These are phyloP conservation scores for Charadrius vociferus DNA, from an alignment of 2,113 vertebrate species.

Conservation along the genomic window DNA sequence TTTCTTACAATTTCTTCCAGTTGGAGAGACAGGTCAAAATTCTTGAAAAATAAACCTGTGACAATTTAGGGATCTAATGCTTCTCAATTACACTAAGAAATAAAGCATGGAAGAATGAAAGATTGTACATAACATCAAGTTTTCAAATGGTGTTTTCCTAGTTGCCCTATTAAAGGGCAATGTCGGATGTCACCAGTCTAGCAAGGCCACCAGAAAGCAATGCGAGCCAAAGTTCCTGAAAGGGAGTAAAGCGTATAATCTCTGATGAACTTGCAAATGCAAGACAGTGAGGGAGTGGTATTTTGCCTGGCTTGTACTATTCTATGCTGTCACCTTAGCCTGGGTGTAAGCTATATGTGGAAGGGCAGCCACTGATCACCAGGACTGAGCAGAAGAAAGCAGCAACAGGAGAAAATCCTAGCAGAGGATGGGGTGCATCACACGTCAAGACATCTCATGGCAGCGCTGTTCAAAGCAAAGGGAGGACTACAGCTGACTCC, in stretches of 20 bases:
- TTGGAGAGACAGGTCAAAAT: background rate
- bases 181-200: background rate
- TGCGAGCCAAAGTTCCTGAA: background rate
- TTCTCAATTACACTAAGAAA: background rate
- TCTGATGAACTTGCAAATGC: background rate
- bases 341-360: background rate
- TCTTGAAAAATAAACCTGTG: background rate
- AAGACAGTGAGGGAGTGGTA: background rate
- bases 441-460: background rate
- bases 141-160: background rate
- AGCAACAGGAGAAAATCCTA: background rate
- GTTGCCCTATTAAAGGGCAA: background rate
- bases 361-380: background rate
- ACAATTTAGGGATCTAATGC: background rate
- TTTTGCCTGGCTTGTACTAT: background rate
- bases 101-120: background rate
- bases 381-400: background rate
- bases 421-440: background rate
- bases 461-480: background rate
- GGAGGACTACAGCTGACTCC: background rate
- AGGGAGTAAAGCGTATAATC: background rate
- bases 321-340: background rate
- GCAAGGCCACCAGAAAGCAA: background rate
- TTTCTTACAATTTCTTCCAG: background rate
- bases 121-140: background rate